Evolutionary conservation across 2,797 vertebrate species (phyloP), one percentile per base, ranked within the genome.

Genomic region (Poeciliopsis paucimaculata): DNA sequence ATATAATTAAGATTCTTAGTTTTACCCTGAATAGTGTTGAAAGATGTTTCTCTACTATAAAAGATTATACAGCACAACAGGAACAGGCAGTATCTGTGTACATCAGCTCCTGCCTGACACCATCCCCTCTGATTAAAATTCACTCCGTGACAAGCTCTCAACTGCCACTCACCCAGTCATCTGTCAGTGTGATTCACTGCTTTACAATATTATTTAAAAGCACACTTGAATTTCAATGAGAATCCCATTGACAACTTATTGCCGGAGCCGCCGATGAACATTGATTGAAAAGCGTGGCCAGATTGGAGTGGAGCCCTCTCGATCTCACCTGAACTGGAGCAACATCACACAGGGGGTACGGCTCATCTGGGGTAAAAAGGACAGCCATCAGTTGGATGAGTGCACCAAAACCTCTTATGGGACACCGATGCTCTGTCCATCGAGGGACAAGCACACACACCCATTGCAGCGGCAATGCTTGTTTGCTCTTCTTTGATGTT

Each of bases 221-320:
- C 85, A 57, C 72, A 82, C 93, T 91, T 91, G 93, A 94, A 95
- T 94, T 84, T 88, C 90, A 94, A 95, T 94, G 91, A 94, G 92
- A 79, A 92, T 94, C 90, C 84, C 92, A 94, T 92, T 92, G 93
- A 93, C 92, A 90, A 89, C 79, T 84, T 92, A 90, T 90, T 88
- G 91, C 91, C 45, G 2, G 80, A 79, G 77, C 82, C 66, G 28
- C 78, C 90, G 93, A 93, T 91, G 92, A 88, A 89, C 85, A 93
- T 93, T 80, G 90, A 93, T 93, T 94, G 78, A 82, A 86, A 80
- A 81, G 13, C 78, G 78, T 87, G 84, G 86, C 73, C 39, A 13
- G 80, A 84, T 82, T 87, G 53, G 86, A 88, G 90, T 84, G 84
- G 84, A 75, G 82, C 51, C 84, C 84, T 83, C 64, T 79, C 13